phyloP scores from a whole-genome alignment of 2,113 vertebrate genomes.

The Bombycilla garrulus region DNA sequence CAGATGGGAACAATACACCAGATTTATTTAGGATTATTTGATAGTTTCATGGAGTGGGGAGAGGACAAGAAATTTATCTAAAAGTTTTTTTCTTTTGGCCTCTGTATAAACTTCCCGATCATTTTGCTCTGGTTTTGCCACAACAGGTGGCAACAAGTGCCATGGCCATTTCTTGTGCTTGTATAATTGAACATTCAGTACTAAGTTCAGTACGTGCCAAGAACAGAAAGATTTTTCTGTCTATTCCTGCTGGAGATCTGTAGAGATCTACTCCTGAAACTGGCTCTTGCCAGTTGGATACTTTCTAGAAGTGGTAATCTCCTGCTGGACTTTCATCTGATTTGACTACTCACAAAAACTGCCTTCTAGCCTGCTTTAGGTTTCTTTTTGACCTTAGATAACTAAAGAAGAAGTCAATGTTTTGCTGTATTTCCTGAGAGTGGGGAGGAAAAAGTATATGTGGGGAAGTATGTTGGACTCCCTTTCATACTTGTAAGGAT shows the following conservation, averaged over 20 bases:
- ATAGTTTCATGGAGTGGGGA: background rate
- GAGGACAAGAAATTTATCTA: background rate
- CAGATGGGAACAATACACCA: background rate
- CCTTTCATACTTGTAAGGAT: background rate
- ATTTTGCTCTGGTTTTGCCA: background rate
- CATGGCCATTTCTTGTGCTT: background rate
- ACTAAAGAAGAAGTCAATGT: background rate
- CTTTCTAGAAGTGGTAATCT: background rate
- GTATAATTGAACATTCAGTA: background rate
- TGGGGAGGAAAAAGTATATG: background rate
- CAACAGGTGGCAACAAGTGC: background rate
- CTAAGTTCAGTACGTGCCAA: background rate
- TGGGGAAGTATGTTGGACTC: fast-evolving
- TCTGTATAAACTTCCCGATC: background rate
- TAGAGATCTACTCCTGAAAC: background rate
- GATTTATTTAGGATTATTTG: slow-evolving; percentile 41
- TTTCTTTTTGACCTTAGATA: background rate
- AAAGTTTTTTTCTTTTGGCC: background rate
- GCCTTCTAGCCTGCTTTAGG: background rate
- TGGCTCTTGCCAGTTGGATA: background rate
- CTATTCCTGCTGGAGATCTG: background rate
- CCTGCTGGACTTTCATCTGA: background rate
- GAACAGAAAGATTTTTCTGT: background rate
- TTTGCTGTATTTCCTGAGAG: background rate
- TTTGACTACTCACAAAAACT: background rate